Evolutionary conservation across 2,113 vertebrate species (phyloP), one percentile per base, ranked within the genome.

Genomic region (Aphyosemion australe): DNA sequence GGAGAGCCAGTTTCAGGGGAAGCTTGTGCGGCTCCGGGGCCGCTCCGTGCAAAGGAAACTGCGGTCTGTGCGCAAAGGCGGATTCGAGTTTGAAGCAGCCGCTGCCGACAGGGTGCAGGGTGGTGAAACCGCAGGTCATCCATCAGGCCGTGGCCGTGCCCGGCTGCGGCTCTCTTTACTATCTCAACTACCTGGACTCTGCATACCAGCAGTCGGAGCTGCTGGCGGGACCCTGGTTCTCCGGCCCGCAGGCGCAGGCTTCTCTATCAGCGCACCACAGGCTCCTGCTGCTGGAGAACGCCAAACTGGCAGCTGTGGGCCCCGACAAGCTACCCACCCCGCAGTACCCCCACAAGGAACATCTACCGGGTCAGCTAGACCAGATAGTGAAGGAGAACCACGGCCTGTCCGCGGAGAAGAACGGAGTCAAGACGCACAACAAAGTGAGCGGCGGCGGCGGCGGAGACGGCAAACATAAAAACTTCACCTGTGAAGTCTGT

Each of bases 401-500:
- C 32, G 89, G 87, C 12, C 80, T 94, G 84, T 88, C 83, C 49
- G 82, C 89, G 1, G 94, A 96, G 55, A 94, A 95, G 71, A 94
- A 76, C 42, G 84, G 85, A 45, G 87, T 81, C 26, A 98, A 97
- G 75, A 83, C 89, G 46, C 94, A 95, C 72, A 87, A 82, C 81
- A 98, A 97, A 69, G 74, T 94, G 1, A 82, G 89, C 89, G 74
- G 79, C 78, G 73, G 84, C 66, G 34, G 52, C 32, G 34, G 56
- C 39, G 14, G 56, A 0, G 96, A 97, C 55, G 95, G 95, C 3
- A 99, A 98, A 64, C 95, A 95, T 63, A 98, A 98, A 82, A 95
- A 96, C 90, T 98, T 99, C 79, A 97, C 97, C n/a, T 99, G 97
- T 69, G 97, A 98, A 90, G 96, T 99, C 73, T 99, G 97, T 85